Conservation (phyloP, 2,888 invertebrate species). For the Agonopterix arenella region DNA sequence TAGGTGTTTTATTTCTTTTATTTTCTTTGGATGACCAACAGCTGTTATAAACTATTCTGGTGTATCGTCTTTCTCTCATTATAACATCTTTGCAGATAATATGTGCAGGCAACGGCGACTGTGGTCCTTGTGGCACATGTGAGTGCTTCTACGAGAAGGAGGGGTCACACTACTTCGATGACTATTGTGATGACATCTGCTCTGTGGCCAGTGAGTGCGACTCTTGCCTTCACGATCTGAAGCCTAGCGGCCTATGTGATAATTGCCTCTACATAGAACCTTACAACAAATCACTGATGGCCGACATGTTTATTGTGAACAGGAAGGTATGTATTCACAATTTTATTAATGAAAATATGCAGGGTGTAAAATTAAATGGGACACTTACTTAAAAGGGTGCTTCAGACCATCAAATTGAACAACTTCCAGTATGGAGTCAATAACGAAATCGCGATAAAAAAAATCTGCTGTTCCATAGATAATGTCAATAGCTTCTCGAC, state of each 20-base stretch:
- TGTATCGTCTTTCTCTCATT: neutral
- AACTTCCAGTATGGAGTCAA: no score
- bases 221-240: constrained; percentile 29
- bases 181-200: constrained; percentile 52
- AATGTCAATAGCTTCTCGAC: no score
- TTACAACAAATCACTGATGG: constrained; percentile 25
- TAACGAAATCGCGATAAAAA: no score
- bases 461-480: no score
- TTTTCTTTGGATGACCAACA: no score
- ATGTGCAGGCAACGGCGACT: constrained; percentile 52
- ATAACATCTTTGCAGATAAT: constrained; percentile 22
- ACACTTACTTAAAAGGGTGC: no score
- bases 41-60: no score
- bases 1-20: no score
- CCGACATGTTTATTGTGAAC: constrained; percentile 11
- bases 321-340: constrained; percentile 16
- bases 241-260: neutral
- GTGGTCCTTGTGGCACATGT: constrained; percentile 40
- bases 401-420: no score
- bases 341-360: neutral
- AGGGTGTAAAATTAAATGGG: no score
- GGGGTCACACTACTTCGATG: constrained; percentile 55
- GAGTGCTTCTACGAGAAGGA: constrained; percentile 18
- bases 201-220: constrained; percentile 33
- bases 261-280: constrained; percentile 12